Conservation (phyloP, 2,797 vertebrate genomes). For the Micropoecilia bifurca region DNA sequence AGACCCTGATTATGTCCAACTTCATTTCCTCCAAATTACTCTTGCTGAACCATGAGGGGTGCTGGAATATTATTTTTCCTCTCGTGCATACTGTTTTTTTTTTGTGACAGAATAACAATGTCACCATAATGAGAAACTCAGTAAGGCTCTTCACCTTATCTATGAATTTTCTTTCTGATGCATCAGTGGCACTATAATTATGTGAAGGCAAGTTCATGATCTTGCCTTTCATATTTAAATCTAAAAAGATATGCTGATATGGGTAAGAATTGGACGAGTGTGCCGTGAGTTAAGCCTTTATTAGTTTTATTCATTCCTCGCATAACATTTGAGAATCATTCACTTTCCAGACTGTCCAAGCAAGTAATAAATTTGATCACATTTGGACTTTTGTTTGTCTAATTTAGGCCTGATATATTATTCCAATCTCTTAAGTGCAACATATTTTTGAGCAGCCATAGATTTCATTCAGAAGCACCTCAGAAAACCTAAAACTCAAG, state of each 20-base stretch:
- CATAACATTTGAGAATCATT: slow-evolving; percentile 16
- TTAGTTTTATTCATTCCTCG: slow-evolving; percentile 33
- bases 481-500: neutral
- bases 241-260: slow-evolving; percentile 40
- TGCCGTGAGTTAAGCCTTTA: slow-evolving; percentile 22
- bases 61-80: slow-evolving; percentile 34
- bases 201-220: slow-evolving; percentile 35
- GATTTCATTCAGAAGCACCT: neutral
- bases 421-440: neutral
- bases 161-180: slow-evolving; percentile 22
- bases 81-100: slow-evolving; percentile 7
- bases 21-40: slow-evolving; percentile 61
- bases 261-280: slow-evolving; percentile 31
- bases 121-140: slow-evolving; percentile 42
- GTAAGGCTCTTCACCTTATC: slow-evolving; percentile 22
- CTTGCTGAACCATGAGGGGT: slow-evolving; percentile 13
- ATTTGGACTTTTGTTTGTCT: neutral
- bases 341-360: neutral
- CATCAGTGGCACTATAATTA: slow-evolving; percentile 46
- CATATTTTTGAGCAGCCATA: neutral
- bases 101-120: slow-evolving; percentile 35
- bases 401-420: neutral
- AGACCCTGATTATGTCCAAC: slow-evolving; percentile 49
- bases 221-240: slow-evolving; percentile 60
- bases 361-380: slow-evolving; percentile 6